Base-by-base conservation (phyloP, 2,888 invertebrate genomes). In the Sphinx pinastri region DNA sequence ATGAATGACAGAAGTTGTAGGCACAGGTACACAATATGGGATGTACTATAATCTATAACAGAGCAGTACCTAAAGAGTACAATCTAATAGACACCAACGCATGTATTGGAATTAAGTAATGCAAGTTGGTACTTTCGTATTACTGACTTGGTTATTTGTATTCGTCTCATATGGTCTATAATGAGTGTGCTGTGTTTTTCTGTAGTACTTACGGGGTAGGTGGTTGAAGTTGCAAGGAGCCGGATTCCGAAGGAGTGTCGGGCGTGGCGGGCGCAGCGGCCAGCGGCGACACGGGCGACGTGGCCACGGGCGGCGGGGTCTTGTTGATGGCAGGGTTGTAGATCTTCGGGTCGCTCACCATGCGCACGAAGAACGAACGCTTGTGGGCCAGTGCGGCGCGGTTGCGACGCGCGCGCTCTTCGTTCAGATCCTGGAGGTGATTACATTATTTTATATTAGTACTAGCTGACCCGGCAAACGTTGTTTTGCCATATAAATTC, bases 331-430 rank as follows among this genome's bases (percentile, higher is more conserved):
- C 97, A 51, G 98, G 98, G 93, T 98, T 98, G 94, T 98, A 98
- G 82, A 99, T 97, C 91, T 99, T 99, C 2, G 99, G 99, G 94
- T 99, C 99, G 88, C 98, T 98, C 75, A 98, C 99, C 99, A 99
- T 99, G 68, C 99, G 97, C 71, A 99, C 99, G 92, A 99, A 98
- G 95, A 99, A 99, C 14, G 98, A 98, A 69, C 99, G 96, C 91
- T 98, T 98, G 90, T 98, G 97, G 11, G 98, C 97, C 83, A 99
- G 91, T 7, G 97, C 97, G 71, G 97, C 97, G 80, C 96, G 96
- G 85, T 96, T 95, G 85, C 97, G 97, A 71, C 96, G 95, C 78
- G 97, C 96, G 60, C 96, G 92, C 71, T 97, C 96, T 75, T 96
- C 97, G 77, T 96, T 96, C 57, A 98, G 94, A 80, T 97, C 97